These are phyloP conservation scores for Autographa pulchrina DNA, from an alignment of 2,888 invertebrate genomes.

Conservation along the genomic window DNA sequence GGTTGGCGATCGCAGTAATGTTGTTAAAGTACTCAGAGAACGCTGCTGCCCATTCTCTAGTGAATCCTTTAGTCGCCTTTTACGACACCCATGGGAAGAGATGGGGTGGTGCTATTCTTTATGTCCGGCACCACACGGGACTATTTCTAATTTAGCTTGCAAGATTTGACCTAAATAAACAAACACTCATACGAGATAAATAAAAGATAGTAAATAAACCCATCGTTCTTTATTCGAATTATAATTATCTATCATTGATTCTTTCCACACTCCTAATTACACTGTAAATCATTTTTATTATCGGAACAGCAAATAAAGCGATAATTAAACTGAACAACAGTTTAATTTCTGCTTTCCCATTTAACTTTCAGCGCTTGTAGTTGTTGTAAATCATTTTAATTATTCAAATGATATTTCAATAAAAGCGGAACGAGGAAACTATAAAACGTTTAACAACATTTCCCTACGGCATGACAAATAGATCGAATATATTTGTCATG, in stretches of 20 bases:
- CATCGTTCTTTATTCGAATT: background rate
- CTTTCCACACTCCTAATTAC: background rate
- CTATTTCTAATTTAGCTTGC: too few species aligned
- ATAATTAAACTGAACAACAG: background rate
- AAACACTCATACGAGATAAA: too few species aligned
- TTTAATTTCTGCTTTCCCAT: background rate
- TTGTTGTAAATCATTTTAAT: conserved; percentile 7
- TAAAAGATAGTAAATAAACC: too few species aligned
- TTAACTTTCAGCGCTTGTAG: background rate
- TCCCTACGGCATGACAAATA: conserved; percentile 31
- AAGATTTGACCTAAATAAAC: too few species aligned
- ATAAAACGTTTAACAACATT: conserved; percentile 32
- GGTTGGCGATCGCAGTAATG: too few species aligned
- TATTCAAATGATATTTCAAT: conserved; percentile 39
- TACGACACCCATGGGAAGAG: too few species aligned
- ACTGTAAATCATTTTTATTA: conserved; percentile 3
- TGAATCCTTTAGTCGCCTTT: too few species aligned
- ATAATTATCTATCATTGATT: background rate
- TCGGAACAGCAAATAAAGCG: background rate
- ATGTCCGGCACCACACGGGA: too few species aligned
- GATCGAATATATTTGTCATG: conserved; percentile 35
- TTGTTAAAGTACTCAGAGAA: too few species aligned
- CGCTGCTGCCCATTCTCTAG: too few species aligned
- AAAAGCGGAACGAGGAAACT: conserved; percentile 40
- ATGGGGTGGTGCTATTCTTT: too few species aligned